Conservation (phyloP, 1,140 invertebrate genomes). For the Eumaeus atala region DNA sequence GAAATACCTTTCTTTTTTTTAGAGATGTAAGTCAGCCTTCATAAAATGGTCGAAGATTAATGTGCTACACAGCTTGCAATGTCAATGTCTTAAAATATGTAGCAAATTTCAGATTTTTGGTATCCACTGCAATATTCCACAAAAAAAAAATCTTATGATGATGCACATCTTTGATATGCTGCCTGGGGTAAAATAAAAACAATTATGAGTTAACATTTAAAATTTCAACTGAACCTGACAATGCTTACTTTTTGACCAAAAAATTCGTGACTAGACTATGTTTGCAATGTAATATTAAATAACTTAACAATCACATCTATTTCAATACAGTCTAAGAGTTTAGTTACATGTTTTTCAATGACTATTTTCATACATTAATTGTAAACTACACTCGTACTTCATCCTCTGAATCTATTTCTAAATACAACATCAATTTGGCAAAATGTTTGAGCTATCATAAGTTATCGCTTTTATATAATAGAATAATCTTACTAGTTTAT, state of each 20-base stretch:
- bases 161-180: no score
- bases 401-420: conserved; percentile 7
- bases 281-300: conserved; percentile 5
- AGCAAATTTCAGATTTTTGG: background rate
- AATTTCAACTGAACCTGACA: no score
- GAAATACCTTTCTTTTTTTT: no score
- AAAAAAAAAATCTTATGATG: no score
- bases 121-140: no score
- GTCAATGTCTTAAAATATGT: background rate
- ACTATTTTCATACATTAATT: background rate
- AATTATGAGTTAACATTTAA: no score
- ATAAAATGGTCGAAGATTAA: background rate
- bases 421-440: conserved; percentile 25
- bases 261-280: conserved; percentile 5
- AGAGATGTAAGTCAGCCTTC: conserved; percentile 1
- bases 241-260: background rate
- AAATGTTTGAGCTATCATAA: conserved; percentile 21
- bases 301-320: conserved; percentile 4
- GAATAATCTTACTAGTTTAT: no score
- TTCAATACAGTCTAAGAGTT: background rate
- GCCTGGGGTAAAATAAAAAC: no score
- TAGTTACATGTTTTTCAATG: background rate
- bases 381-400: conserved; percentile 5
- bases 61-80: background rate
- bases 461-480: no score